Evolutionary conservation across 2,888 invertebrate species (phyloP).

Genomic region (Cosmopolites sordidus): DNA sequence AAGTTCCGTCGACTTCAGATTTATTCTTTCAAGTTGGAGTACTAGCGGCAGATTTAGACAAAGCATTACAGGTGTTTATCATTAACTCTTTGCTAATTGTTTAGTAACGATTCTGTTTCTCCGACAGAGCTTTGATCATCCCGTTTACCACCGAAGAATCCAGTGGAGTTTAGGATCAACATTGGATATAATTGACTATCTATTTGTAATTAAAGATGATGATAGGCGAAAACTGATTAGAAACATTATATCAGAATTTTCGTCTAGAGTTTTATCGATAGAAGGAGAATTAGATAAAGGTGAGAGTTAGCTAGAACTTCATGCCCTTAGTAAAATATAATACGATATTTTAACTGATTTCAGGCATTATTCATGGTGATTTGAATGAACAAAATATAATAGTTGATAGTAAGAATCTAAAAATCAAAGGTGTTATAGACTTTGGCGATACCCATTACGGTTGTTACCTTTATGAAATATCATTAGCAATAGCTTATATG

Average conservation of each 20-base stretch:
- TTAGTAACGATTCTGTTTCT: background rate
- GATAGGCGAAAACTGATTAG: conserved; percentile 56
- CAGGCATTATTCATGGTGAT: conserved; percentile 79
- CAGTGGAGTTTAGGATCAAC: conserved; percentile 73
- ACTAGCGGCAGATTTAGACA: conserved; percentile 66
- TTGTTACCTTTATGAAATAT: conserved; percentile 77
- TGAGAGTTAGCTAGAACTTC: conserved; percentile 2
- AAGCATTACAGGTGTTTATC: conserved; percentile 57
- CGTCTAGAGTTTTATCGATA: conserved; percentile 59
- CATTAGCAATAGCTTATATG: conserved; percentile 76
- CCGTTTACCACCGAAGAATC: conserved; percentile 61
- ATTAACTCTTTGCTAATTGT: background rate
- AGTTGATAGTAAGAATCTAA: conserved; percentile 45
- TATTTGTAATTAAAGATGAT: conserved; percentile 63
- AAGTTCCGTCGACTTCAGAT: conserved; percentile 57
- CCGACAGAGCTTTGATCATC: conserved; percentile 72
- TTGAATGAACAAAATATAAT: conserved; percentile 87
- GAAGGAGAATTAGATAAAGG: conserved; percentile 58
- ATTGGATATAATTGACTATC: conserved; percentile 65
- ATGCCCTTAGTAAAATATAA: background rate
- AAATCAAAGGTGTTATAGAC: conserved; percentile 73
- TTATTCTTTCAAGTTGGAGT: conserved; percentile 70
- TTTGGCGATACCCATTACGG: conserved; percentile 78
- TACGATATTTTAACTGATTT: background rate
- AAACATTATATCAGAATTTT: conserved; percentile 61